phyloP scores from a whole-genome alignment of 1,140 invertebrate species.

The Hormaphis cornu region DNA sequence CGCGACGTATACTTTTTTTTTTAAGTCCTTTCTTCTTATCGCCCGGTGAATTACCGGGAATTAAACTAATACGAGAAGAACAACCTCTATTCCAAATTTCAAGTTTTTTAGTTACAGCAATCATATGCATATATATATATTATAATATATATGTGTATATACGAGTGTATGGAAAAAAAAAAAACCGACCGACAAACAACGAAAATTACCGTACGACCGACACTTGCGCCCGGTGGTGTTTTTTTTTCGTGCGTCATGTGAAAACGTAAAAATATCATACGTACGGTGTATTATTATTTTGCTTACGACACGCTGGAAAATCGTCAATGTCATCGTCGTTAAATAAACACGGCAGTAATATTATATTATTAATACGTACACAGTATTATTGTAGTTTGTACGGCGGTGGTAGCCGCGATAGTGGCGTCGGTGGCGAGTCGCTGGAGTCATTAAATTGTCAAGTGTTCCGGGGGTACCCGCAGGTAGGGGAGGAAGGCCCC shows the following conservation, averaged over 20 bases:
- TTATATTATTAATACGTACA: neutral
- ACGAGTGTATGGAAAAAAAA: neutral
- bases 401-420: neutral
- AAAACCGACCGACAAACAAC: neutral
- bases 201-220: neutral
- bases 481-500: neutral
- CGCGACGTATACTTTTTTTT: too few relatives aligned
- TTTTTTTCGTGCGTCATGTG: neutral
- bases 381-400: neutral
- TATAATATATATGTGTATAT: too few relatives aligned
- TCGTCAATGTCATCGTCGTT: constrained; percentile 29
- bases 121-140: too few relatives aligned
- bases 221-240: too few relatives aligned
- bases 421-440: neutral
- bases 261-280: neutral
- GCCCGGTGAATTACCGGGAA: too few relatives aligned
- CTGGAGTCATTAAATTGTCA: constrained; percentile 29
- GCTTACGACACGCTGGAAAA: constrained; percentile 21
- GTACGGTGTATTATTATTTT: constrained; percentile 10
- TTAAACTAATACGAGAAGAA: too few relatives aligned
- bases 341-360: constrained; percentile 25
- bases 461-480: constrained; percentile 10
- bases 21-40: too few relatives aligned
- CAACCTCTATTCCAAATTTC: too few relatives aligned
- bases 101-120: too few relatives aligned